Conservation (phyloP, 2,888 invertebrate genomes). For the Amphipoea oculea region DNA sequence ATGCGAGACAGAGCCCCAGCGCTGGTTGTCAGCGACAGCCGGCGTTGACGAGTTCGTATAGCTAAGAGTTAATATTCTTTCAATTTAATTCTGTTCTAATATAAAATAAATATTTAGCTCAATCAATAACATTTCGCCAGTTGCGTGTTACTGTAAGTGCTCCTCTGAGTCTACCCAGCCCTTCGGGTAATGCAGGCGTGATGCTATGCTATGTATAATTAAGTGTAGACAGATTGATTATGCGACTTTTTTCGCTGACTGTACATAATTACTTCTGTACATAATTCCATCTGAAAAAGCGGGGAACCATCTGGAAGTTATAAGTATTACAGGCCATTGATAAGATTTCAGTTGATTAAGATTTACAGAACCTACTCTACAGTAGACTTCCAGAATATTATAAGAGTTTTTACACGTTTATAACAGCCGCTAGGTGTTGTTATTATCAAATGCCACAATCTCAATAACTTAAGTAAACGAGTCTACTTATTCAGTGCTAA, state of each 20-base stretch:
- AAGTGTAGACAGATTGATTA: neutral
- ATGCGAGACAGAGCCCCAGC: too few relatives aligned
- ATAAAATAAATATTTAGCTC: neutral
- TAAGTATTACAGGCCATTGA: too few relatives aligned
- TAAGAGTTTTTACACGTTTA: too few relatives aligned
- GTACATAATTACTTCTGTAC: neutral
- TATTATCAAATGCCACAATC: neutral
- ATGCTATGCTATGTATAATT: neutral
- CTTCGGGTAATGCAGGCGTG: neutral
- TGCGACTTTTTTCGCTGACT: neutral
- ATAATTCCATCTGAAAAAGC: neutral
- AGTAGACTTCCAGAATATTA: neutral
- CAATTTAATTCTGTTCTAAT: neutral
- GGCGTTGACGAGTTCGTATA: neutral
- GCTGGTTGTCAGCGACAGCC: too few relatives aligned
- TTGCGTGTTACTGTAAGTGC: neutral
- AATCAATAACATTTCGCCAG: neutral
- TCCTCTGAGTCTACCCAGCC: too few relatives aligned
- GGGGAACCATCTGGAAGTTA: neutral
- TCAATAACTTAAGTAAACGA: slow-evolving; percentile 10
- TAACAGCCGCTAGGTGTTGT: neutral
- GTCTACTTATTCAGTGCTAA: slow-evolving; percentile 3
- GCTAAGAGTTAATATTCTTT: neutral
- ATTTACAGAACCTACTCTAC: neutral
- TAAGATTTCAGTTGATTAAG: neutral